Evolutionary conservation across 1,140 invertebrate genomes (phyloP).

Genomic region (Lordiphosa mommai): DNA sequence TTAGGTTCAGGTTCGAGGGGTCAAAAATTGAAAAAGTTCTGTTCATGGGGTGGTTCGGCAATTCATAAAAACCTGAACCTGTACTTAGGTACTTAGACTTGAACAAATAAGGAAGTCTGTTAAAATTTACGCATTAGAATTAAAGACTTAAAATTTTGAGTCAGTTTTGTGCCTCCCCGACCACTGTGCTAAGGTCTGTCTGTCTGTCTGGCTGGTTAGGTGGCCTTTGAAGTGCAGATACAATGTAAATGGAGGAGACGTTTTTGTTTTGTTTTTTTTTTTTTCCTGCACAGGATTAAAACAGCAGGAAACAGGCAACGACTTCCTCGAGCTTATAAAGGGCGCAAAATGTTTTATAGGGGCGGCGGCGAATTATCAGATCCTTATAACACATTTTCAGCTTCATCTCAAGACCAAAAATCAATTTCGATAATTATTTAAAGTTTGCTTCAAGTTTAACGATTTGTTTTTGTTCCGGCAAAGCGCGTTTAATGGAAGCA

Average conservation of each 20-base stretch:
- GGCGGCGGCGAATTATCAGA: too few species aligned
- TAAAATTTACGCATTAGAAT: too few species aligned
- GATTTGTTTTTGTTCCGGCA: constrained; percentile 62
- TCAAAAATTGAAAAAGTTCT: too few species aligned
- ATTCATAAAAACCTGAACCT: too few species aligned
- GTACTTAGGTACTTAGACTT: too few species aligned
- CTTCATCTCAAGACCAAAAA: too few species aligned
- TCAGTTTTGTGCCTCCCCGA: too few species aligned
- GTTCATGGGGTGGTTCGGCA: too few species aligned
- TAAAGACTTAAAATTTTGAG: too few species aligned
- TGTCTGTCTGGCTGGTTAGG: constrained; percentile 25
- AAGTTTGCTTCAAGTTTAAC: constrained; percentile 14
- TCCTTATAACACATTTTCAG: not conserved
- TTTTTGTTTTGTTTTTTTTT: constrained; percentile 26
- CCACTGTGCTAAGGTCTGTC: constrained; percentile 14
- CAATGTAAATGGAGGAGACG: constrained; percentile 65
- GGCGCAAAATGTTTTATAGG: too few species aligned
- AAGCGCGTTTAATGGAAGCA: constrained; percentile 72
- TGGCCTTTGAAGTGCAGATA: constrained; percentile 67
- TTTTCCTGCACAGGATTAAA: not conserved
- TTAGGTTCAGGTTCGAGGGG: too few species aligned
- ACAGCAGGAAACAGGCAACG: constrained; percentile 5
- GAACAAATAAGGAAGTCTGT: too few species aligned
- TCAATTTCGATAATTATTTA: constrained; percentile 1
- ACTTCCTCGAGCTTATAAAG: constrained; percentile 4